Conservation (phyloP, 2,797 vertebrate species). For the Sebastes vulpes region DNA sequence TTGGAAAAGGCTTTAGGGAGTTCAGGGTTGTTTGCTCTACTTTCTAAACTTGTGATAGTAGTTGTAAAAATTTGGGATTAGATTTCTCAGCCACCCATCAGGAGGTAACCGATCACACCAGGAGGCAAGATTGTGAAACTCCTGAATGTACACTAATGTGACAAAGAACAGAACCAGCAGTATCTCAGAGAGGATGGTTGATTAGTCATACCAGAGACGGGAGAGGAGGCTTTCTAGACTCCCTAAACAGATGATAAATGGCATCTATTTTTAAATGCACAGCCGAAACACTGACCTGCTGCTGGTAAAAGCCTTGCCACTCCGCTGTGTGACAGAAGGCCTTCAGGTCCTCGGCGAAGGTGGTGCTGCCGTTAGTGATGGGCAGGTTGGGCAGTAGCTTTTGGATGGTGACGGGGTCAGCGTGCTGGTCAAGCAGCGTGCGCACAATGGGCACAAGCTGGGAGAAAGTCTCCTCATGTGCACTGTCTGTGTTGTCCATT, state of each 20-base stretch:
- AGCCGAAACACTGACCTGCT: constrained; percentile 84
- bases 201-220: not conserved
- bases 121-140: not conserved
- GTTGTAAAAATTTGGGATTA: constrained; percentile 16
- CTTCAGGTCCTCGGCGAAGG: constrained; percentile 95
- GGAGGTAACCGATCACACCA: not conserved
- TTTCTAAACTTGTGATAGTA: constrained; percentile 31
- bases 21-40: not conserved
- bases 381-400: constrained; percentile 92
- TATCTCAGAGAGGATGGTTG: constrained; percentile 1
- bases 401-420: constrained; percentile 88
- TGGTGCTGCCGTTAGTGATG: constrained; percentile 94
- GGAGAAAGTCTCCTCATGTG: constrained; percentile 84
- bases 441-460: constrained; percentile 93
- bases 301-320: constrained; percentile 93
- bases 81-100: constrained; percentile 9
- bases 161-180: constrained; percentile 36
- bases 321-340: constrained; percentile 89
- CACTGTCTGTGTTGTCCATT: constrained; percentile 21
- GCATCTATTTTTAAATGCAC: constrained; percentile 12
- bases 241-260: constrained; percentile 25
- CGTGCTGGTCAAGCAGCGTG: constrained; percentile 93
- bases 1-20: constrained; percentile 8
- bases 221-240: constrained; percentile 5
- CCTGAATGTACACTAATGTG: not conserved